A percentile compares a stretch with the other conserved stretches of the same genome.
Conservation (phyloP, 2,888 invertebrate species). For the Pardosa pseudoannulata region DNA sequence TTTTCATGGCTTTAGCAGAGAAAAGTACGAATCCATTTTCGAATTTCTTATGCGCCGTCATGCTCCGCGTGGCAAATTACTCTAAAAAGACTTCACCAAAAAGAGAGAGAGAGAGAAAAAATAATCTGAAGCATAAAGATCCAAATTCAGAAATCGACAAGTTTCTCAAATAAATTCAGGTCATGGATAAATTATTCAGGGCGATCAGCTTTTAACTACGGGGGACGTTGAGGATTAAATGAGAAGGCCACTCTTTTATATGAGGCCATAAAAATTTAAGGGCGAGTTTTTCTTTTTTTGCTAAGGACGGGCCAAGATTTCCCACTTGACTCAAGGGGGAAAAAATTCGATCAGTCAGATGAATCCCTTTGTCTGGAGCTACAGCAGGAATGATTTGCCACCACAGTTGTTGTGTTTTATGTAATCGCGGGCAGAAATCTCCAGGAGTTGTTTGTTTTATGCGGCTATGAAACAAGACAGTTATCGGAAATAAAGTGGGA, state of each 20-base stretch:
- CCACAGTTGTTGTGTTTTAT: slow-evolving; percentile 62
- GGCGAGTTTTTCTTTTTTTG: slow-evolving; percentile 43
- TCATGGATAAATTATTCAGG: slow-evolving; percentile 62
- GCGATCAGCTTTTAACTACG: slow-evolving; percentile 56
- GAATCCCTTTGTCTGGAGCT: slow-evolving; percentile 10
- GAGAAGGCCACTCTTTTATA: slow-evolving; percentile 53
- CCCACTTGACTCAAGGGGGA: not conserved
- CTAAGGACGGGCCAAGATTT: slow-evolving; percentile 16
- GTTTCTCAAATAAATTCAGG: slow-evolving; percentile 43
- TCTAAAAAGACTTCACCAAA: slow-evolving; percentile 5
- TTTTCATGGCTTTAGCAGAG: slow-evolving; percentile 35
- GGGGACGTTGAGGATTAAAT: slow-evolving; percentile 34
- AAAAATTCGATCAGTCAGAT: slow-evolving; percentile 29
- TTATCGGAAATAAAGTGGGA: slow-evolving; percentile 70
- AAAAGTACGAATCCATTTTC: not conserved
- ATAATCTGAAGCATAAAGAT: not conserved
- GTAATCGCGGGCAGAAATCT: slow-evolving; percentile 61
- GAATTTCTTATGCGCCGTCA: slow-evolving; percentile 26
- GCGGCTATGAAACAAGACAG: slow-evolving; percentile 68
- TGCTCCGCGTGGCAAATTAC: slow-evolving; percentile 35
- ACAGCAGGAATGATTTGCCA: slow-evolving; percentile 47
- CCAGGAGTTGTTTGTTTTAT: slow-evolving; percentile 71
- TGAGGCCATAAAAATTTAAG: slow-evolving; percentile 69
- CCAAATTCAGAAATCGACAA: slow-evolving; percentile 38
- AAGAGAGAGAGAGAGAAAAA: not conserved